Percentiles rank a stretch among this genome's conserved stretches.
Conservation (phyloP, 2,888 invertebrate species). For the Orthosia gothica region DNA sequence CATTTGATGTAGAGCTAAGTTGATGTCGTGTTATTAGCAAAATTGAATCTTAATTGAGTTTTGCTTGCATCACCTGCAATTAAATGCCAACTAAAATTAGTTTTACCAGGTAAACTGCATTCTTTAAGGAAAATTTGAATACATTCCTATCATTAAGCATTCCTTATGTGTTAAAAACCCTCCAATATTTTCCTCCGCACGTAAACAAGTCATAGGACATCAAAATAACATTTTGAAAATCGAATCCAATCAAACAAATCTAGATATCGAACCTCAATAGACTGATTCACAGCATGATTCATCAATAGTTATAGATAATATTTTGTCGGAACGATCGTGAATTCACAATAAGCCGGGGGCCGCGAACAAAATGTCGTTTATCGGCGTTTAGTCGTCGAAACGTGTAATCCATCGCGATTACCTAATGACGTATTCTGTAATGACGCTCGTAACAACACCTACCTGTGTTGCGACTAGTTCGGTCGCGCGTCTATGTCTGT, state of each 20-base stretch:
- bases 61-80: not conserved
- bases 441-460: conserved; percentile 74
- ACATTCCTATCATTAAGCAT: conserved; percentile 7
- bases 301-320: conserved; percentile 61
- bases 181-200: conserved; percentile 15
- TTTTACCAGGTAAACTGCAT: not conserved
- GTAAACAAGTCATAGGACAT: not conserved
- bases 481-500: conserved; percentile 39
- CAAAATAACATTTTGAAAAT: conserved; percentile 17
- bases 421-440: conserved; percentile 82
- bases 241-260: not conserved
- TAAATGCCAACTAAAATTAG: not conserved
- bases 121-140: conserved; percentile 23
- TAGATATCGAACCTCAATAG: conserved; percentile 41
- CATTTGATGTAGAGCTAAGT: not conserved
- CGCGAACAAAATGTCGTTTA: conserved; percentile 81
- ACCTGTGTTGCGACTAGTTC: conserved; percentile 53
- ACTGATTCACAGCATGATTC: conserved; percentile 53
- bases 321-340: conserved; percentile 54
- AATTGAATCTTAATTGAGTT: conserved; percentile 2
- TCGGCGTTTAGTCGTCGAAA: conserved; percentile 86
- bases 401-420: conserved; percentile 84
- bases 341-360: conserved; percentile 65
- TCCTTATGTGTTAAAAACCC: not conserved
- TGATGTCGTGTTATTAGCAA: not conserved